Base-by-base conservation (phyloP, 2,888 invertebrate genomes). In the Ethmia dodecea region DNA sequence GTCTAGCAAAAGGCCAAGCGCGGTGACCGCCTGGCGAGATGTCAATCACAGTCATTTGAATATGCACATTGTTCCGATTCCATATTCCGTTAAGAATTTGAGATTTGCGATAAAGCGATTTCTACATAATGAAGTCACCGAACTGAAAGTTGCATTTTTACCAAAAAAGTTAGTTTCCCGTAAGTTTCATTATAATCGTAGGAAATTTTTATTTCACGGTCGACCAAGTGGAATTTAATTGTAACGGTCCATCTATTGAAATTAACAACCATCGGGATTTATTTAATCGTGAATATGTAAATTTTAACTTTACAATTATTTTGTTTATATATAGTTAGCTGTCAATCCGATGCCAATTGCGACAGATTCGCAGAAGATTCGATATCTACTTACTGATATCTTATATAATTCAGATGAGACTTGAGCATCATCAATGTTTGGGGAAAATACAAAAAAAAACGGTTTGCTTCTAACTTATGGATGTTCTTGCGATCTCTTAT, bases 1-100 rank as follows among this genome's bases (percentile, higher is more conserved):
- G n/a, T 10, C 26, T 6, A 1, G n/a, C n/a, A n/a, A n/a, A n/a
- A n/a, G 48, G 40, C 35, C 43, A 36, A 37, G 33, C 31, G 37
- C 40, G 66, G 62, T 78, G 83, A 75, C 83, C 84, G 75, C 84
- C 84, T 55, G 75, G 74, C 53, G 84, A 73, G 80, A 80, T 81
- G 84, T 84, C 84, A 84, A 84, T 84, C 83, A 80, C 63, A 55
- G 37, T 55, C 68, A 75, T 84, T 84, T 84, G 75, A 84, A 84
- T 83, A 70, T 28, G 64, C 55, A 70, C 65, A 73, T 76, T 75
- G 69, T 75, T 69, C 67, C 65, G 61, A 74, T 70, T 70, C 64
- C 73, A 60, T 57, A 73, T 76, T 73, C 67, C 67, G 68, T 65
- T 64, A 47, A 75, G 84, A 83, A 83, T 68, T 67, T 42, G 50